Evolutionary conservation across 1,140 invertebrate species (phyloP).

Genomic region (Drosophila sulfurigaster): DNA sequence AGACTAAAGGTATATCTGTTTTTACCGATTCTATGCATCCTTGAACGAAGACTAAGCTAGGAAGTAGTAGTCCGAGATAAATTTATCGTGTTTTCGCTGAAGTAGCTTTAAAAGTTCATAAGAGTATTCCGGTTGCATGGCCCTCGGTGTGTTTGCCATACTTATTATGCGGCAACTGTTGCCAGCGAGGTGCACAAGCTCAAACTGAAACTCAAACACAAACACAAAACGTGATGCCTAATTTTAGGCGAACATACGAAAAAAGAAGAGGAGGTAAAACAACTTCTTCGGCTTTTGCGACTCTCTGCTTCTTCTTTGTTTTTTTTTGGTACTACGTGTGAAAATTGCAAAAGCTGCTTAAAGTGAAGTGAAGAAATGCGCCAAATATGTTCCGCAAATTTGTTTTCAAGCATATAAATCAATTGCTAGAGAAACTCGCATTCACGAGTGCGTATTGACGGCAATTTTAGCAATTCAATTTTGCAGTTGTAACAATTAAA

Average conservation of each 20-base stretch:
- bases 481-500: constrained; percentile 74
- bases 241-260: constrained; percentile 35
- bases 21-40: too few species aligned
- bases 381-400: constrained; percentile 44
- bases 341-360: constrained; percentile 39
- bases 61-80: background rate
- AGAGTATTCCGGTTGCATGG: constrained; percentile 9
- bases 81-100: background rate
- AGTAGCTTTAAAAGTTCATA: constrained; percentile 8
- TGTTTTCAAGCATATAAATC: constrained; percentile 41
- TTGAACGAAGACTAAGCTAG: too few species aligned
- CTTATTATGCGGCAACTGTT: constrained; percentile 77
- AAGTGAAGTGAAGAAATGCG: constrained; percentile 19
- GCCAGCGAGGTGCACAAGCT: constrained; percentile 45
- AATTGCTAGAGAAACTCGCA: constrained; percentile 26
- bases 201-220: constrained; percentile 28
- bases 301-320: background rate
- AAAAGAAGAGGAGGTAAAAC: background rate
- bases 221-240: constrained; percentile 49
- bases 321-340: constrained; percentile 35
- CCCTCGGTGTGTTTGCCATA: constrained; percentile 43
- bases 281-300: constrained; percentile 7
- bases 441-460: constrained; percentile 7
- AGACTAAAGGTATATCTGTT: too few species aligned
- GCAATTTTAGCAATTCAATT: constrained; percentile 65